Conservation (phyloP, 2,113 vertebrate species). For the Oryzias celebensis region DNA sequence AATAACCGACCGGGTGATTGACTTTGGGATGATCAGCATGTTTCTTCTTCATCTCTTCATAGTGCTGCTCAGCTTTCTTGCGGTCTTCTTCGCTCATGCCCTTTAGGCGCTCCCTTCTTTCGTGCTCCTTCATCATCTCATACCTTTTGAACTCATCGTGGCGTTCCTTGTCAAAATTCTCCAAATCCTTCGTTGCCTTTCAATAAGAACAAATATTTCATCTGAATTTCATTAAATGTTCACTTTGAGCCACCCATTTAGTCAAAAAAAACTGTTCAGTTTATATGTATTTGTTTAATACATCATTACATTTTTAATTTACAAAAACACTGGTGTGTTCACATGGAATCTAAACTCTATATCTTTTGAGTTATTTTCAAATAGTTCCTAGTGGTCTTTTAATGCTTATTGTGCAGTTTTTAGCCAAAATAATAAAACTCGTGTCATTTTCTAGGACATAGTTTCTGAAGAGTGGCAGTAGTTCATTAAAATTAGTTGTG, state of each 20-base stretch:
- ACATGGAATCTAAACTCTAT: no score
- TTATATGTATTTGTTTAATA: no score
- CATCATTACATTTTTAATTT: no score
- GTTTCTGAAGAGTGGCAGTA: no score
- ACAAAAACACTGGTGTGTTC: no score
- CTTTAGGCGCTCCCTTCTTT: conserved; percentile 87
- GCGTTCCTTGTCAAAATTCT: conserved; percentile 86
- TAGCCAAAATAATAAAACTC: no score
- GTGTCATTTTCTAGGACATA: no score
- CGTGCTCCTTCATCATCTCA: conserved; percentile 93
- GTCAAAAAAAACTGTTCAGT: no score
- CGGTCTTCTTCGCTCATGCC: conserved; percentile 85
- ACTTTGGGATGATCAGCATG: conserved; percentile 90
- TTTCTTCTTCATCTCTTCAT: conserved; percentile 90
- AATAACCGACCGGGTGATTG: conserved; percentile 88
- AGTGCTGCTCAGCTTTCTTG: conserved; percentile 85
- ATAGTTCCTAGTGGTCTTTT: no score
- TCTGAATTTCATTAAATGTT: neutral
- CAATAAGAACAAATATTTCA: neutral
- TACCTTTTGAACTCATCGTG: conserved; percentile 94
- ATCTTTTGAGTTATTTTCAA: no score
- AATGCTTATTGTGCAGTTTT: no score
- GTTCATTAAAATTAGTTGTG: no score
- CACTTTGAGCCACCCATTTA: neutral
- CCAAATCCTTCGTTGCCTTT: conserved; percentile 88